A percentile compares a stretch with the other conserved stretches of the same genome.
phyloP scores from a whole-genome alignment of 2,113 vertebrate species.

The Pavo muticus region DNA sequence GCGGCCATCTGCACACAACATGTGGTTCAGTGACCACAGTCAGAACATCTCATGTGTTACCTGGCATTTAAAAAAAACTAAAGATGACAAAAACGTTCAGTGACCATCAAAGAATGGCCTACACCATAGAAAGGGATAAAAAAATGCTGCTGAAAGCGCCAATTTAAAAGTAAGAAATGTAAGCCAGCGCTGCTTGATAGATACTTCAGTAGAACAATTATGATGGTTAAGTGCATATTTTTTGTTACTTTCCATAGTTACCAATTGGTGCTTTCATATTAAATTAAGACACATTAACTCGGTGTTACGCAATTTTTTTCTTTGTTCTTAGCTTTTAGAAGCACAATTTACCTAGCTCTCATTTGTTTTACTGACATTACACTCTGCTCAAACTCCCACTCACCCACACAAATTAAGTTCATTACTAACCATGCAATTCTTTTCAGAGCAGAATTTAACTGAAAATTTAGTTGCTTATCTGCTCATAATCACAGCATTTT shows the following conservation, averaged over 20 bases:
- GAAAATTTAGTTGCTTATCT: conserved; percentile 58
- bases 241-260: conserved; percentile 54
- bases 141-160: neutral
- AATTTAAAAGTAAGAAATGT: conserved; percentile 2
- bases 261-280: conserved; percentile 31
- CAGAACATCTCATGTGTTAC: neutral
- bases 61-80: neutral
- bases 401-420: conserved; percentile 74
- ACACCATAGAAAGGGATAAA: neutral
- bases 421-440: conserved; percentile 71
- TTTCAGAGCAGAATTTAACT: conserved; percentile 56
- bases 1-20: neutral
- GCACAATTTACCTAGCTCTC: conserved; percentile 62
- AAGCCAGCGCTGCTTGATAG: neutral
- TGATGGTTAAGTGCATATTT: neutral
- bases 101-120: neutral
- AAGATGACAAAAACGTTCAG: neutral
- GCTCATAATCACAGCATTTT: conserved; percentile 28
- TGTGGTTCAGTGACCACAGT: neutral
- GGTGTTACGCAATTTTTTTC: conserved; percentile 38
- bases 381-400: conserved; percentile 76
- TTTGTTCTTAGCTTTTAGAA: conserved; percentile 70
- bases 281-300: conserved; percentile 61
- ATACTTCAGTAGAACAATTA: neutral
- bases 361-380: conserved; percentile 71